These are phyloP conservation scores for Ovis canadensis DNA, from an alignment of 2,113 vertebrate genomes.

Conservation along the genomic window DNA sequence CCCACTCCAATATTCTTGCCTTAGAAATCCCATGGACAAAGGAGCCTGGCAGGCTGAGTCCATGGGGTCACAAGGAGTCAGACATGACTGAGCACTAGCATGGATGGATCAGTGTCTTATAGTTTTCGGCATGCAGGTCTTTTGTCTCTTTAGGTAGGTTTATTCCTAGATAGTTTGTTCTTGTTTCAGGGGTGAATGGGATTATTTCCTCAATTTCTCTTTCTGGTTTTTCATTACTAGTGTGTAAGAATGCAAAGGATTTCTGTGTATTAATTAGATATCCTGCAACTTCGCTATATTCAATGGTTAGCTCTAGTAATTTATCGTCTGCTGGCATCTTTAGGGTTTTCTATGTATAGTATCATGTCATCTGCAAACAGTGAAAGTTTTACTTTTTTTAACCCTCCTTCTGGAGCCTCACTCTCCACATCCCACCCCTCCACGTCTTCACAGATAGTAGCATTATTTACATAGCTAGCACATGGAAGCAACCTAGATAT, in stretches of 20 bases:
- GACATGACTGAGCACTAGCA: not conserved
- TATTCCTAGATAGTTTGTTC: not conserved
- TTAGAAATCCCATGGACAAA: not conserved
- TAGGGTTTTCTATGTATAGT: not conserved
- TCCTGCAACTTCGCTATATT: not conserved
- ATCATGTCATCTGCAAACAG: not conserved
- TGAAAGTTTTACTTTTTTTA: not conserved
- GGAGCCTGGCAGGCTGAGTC: not conserved
- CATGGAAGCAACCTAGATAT: not conserved
- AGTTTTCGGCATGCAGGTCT: not conserved
- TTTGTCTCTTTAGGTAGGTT: not conserved
- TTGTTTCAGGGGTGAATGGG: not conserved
- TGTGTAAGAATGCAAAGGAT: not conserved
- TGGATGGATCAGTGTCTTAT: not conserved
- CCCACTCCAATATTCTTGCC: not conserved
- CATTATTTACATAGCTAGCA: not conserved
- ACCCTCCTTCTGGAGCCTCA: not conserved
- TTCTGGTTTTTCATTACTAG: not conserved
- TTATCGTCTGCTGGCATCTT: not conserved
- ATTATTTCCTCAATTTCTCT: not conserved
- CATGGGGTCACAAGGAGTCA: not conserved
- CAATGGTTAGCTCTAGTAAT: not conserved
- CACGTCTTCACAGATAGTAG: not conserved
- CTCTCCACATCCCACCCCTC: not conserved
- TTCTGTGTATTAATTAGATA: not conserved